Percentiles rank a stretch among this genome's conserved stretches.
phyloP scores from a whole-genome alignment of 2,113 vertebrate species.

The Heliornis fulica region DNA sequence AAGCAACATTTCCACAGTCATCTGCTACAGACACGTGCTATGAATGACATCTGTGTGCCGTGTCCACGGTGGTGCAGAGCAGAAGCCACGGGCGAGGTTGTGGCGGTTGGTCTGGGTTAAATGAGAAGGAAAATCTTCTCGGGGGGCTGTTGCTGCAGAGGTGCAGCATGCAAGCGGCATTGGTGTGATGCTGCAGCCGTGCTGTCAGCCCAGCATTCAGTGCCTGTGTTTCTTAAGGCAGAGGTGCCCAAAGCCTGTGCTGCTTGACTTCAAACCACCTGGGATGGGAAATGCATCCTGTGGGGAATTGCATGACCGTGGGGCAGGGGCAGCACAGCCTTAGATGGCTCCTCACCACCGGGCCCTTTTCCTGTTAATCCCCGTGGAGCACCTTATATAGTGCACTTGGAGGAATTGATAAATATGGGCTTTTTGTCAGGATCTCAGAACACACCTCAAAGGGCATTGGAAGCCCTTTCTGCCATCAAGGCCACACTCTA shows the following conservation, averaged over 20 bases:
- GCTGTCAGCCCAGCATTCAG: neutral
- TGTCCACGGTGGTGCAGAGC: fast-evolving
- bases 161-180: neutral
- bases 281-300: neutral
- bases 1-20: neutral
- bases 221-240: neutral
- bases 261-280: neutral
- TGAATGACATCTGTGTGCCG: neutral
- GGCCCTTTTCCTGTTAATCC: neutral
- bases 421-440: slow-evolving; percentile 29
- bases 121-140: neutral
- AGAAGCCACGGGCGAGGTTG: neutral
- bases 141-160: neutral
- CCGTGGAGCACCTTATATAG: slow-evolving; percentile 1
- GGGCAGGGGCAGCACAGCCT: slow-evolving; percentile 6
- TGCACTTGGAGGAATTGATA: neutral
- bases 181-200: neutral
- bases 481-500: neutral
- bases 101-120: neutral
- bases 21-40: neutral
- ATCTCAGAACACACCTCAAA: neutral
- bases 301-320: fast-evolving
- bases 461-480: neutral
- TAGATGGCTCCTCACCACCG: slow-evolving; percentile 1
- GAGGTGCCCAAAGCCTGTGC: neutral